Conservation (phyloP, 1,140 invertebrate species). For the Pantala flavescens region DNA sequence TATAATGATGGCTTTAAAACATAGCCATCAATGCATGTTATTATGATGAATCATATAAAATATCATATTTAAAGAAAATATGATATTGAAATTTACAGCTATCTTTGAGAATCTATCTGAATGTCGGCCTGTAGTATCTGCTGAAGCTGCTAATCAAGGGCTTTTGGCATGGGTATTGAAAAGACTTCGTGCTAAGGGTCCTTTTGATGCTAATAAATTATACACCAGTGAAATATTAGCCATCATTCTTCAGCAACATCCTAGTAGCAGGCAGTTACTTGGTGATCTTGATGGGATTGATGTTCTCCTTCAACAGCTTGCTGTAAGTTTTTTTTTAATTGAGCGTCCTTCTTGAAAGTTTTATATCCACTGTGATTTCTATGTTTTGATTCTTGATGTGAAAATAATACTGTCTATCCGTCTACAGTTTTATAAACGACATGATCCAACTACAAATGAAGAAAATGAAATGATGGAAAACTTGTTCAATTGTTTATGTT, state of each 20-base stretch:
- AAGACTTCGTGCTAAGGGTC: conserved; percentile 70
- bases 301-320: conserved; percentile 87
- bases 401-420: too few species aligned
- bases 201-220: conserved; percentile 93
- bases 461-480: conserved; percentile 99
- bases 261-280: conserved; percentile 69
- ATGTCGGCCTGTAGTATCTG: conserved; percentile 70
- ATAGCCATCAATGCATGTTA: too few species aligned
- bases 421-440: conserved; percentile 77
- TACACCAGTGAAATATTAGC: conserved; percentile 94
- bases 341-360: too few species aligned
- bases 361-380: too few species aligned
- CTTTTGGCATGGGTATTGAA: conserved; percentile 87
- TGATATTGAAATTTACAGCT: conserved; percentile 37
- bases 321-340: conserved; percentile 59
- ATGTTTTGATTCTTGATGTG: too few species aligned
- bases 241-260: conserved; percentile 84
- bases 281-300: conserved; percentile 95
- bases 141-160: conserved; percentile 78
- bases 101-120: conserved; percentile 91
- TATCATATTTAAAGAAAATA: too few species aligned
- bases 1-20: too few species aligned
- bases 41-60: too few species aligned
- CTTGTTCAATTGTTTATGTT: conserved; percentile 91
- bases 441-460: conserved; percentile 81